Evolutionary conservation across 2,113 vertebrate genomes (phyloP).

Genomic region (Puma concolor): DNA sequence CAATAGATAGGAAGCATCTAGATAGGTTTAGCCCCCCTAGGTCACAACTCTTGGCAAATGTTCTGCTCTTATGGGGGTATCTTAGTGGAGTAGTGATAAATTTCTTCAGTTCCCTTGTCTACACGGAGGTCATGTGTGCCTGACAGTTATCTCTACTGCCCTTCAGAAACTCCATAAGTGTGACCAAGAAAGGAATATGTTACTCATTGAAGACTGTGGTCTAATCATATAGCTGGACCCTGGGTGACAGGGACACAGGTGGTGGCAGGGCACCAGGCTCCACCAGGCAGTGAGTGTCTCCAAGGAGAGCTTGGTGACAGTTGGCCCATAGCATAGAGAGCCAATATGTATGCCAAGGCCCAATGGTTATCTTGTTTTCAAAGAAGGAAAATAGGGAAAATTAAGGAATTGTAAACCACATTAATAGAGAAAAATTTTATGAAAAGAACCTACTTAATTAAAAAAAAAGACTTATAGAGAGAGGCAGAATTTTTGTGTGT

Average conservation of each 20-base stretch:
- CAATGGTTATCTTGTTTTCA: background rate
- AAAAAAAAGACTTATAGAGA: background rate
- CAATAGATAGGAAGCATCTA: conserved; percentile 90
- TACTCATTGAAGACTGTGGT: conserved; percentile 94
- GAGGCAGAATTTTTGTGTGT: background rate
- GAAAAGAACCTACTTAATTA: background rate
- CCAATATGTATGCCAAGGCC: background rate
- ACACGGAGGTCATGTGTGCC: conserved; percentile 93
- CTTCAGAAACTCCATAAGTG: conserved; percentile 98
- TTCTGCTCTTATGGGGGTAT: conserved; percentile 86
- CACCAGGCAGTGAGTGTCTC: background rate
- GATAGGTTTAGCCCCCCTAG: conserved; percentile 92
- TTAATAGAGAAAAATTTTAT: background rate
- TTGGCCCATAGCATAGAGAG: no score
- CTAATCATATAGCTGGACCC: conserved; percentile 92
- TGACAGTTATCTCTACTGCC: conserved; percentile 96
- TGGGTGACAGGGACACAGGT: conserved; percentile 82
- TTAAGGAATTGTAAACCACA: background rate
- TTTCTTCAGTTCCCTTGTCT: conserved; percentile 94
- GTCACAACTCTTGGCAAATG: conserved; percentile 89
- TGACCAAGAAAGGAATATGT: conserved; percentile 94
- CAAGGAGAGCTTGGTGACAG: background rate
- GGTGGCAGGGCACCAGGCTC: conserved; percentile 67
- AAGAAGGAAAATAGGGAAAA: background rate
- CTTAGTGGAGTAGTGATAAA: conserved; percentile 88